A percentile compares a stretch with the other conserved stretches of the same genome.
Conservation (phyloP, 2,888 invertebrate species). For the Xiphydria camelus region DNA sequence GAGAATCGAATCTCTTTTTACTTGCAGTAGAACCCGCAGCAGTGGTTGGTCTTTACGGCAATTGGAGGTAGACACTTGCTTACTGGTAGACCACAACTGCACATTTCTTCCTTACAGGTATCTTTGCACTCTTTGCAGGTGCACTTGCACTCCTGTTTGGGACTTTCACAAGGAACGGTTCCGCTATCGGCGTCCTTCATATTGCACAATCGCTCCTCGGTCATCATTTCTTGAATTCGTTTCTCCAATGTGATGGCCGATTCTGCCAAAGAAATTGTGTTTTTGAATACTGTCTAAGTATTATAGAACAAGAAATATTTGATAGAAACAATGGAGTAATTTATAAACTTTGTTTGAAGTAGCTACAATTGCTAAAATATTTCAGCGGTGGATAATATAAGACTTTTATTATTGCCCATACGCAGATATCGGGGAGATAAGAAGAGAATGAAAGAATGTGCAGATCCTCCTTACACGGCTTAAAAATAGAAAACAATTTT, state of each 20-base stretch:
- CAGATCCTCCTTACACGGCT: no score
- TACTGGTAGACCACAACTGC: slow-evolving; percentile 11
- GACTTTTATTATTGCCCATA: no score
- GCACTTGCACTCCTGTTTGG: not conserved
- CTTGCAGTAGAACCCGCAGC: not conserved
- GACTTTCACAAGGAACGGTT: not conserved
- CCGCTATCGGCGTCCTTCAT: slow-evolving; percentile 1
- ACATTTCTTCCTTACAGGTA: slow-evolving; percentile 6
- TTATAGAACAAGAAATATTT: no score
- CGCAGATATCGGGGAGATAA: no score
- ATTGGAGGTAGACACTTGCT: slow-evolving; percentile 11
- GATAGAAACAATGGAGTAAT: no score
- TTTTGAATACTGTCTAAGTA: no score
- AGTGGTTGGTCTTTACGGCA: not conserved
- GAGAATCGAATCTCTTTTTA: not conserved
- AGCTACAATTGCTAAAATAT: no score
- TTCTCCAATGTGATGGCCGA: slow-evolving; percentile 12
- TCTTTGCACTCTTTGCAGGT: slow-evolving; percentile 12
- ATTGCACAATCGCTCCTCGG: slow-evolving; percentile 5
- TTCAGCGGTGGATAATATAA: no score
- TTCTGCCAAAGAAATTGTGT: not conserved
- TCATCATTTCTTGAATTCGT: slow-evolving; percentile 15
- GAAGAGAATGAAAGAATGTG: no score
- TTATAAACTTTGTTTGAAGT: no score
- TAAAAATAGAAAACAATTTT: no score